A percentile compares a stretch with the other conserved stretches of the same genome.
Evolutionary conservation across 2,888 invertebrate genomes (phyloP).

Genomic region (Gymnocheta viridis): DNA sequence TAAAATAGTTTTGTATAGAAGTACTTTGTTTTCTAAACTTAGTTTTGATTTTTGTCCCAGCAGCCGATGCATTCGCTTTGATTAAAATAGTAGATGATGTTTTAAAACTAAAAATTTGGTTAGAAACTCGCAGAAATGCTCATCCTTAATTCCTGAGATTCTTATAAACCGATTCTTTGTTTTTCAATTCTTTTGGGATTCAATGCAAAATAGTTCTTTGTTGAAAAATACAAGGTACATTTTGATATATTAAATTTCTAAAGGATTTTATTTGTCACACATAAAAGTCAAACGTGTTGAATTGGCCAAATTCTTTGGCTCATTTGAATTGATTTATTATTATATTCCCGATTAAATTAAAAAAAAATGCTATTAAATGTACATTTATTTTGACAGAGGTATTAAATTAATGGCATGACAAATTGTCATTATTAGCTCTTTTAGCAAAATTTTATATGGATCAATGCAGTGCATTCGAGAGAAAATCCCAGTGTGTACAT

Average conservation of each 20-base stretch:
- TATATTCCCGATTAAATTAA: constrained; percentile 18
- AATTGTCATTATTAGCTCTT: constrained; percentile 36
- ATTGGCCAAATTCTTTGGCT: not conserved
- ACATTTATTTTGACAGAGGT: constrained; percentile 46
- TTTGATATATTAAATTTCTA: not conserved
- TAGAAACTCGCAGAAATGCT: too few species aligned
- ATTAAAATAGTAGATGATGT: too few species aligned
- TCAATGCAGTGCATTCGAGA: not conserved
- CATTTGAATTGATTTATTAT: constrained; percentile 41
- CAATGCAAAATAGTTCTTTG: too few species aligned
- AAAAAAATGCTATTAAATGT: constrained; percentile 37
- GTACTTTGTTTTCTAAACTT: too few species aligned
- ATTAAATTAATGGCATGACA: constrained; percentile 61
- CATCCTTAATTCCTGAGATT: too few species aligned
- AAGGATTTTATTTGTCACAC: not conserved
- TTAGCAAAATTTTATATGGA: not conserved
- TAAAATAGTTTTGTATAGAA: too few species aligned
- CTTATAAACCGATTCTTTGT: too few species aligned
- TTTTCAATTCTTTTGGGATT: too few species aligned
- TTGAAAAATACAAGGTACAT: not conserved
- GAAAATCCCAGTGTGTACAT: not conserved
- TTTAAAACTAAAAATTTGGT: too few species aligned
- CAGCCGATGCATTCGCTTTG: too few species aligned
- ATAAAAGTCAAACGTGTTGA: not conserved
- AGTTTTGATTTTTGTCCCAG: too few species aligned